Evolutionary conservation across 2,888 invertebrate genomes (phyloP).

Genomic region (Dryococelus australis): DNA sequence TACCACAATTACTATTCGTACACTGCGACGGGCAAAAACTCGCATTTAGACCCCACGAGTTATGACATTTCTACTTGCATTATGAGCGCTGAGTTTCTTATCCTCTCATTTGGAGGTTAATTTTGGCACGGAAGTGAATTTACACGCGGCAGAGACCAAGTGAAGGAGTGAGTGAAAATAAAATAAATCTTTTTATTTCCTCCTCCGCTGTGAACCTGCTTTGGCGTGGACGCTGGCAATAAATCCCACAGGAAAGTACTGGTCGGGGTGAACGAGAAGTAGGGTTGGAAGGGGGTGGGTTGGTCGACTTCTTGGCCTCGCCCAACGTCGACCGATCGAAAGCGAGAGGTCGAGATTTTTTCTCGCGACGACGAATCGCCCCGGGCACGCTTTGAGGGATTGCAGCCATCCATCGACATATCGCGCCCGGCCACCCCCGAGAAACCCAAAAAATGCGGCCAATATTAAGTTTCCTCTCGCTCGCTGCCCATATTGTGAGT

Average conservation of each 20-base stretch:
- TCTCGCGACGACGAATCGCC: background rate
- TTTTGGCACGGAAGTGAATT: background rate
- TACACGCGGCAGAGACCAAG: background rate
- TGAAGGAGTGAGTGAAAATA: conserved; percentile 7
- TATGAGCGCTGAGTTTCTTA: too few relatives aligned
- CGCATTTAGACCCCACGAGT: too few relatives aligned
- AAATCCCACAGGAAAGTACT: background rate
- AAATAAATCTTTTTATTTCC: background rate
- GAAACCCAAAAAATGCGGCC: background rate
- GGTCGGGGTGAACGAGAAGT: too few relatives aligned
- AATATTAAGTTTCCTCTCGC: background rate
- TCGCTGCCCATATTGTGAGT: background rate
- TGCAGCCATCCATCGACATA: background rate
- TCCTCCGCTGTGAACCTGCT: background rate
- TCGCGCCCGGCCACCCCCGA: background rate
- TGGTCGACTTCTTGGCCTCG: background rate
- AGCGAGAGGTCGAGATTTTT: background rate
- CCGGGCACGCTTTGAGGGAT: background rate
- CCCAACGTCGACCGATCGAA: background rate
- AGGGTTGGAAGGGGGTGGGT: background rate
- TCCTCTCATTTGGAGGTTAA: background rate
- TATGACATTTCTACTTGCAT: too few relatives aligned
- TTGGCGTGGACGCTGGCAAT: background rate
- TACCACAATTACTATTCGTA: too few relatives aligned
- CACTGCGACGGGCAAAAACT: too few relatives aligned